Evolutionary conservation across 1,140 invertebrate species (phyloP).

Genomic region (Drosophila quadrilineata): DNA sequence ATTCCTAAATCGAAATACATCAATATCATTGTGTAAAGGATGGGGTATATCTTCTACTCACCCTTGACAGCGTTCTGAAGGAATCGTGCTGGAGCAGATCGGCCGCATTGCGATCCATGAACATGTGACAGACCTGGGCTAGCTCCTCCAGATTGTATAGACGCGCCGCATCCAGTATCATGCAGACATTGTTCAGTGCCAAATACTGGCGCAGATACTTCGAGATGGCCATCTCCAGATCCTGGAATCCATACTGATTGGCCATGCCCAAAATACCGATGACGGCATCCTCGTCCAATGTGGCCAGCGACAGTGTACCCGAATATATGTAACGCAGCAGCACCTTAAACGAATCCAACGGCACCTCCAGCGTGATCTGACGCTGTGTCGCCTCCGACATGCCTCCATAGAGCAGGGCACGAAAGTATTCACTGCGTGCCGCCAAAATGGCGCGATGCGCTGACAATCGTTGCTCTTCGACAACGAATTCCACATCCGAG

Average conservation of each 20-base stretch:
- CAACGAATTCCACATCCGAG: slow-evolving; percentile 94
- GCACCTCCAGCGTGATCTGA: slow-evolving; percentile 93
- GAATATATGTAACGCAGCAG: slow-evolving; percentile 98
- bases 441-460: slow-evolving; percentile 94
- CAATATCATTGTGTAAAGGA: not conserved
- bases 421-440: slow-evolving; percentile 96
- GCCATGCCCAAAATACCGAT: slow-evolving; percentile 94
- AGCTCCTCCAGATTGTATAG: slow-evolving; percentile 84
- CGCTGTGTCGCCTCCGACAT: slow-evolving; percentile 92
- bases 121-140: slow-evolving; percentile 87
- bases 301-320: slow-evolving; percentile 90
- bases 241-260: slow-evolving; percentile 97
- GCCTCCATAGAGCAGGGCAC: slow-evolving; percentile 94
- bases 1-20: slow-evolving; percentile 82
- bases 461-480: slow-evolving; percentile 91
- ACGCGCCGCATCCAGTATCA: slow-evolving; percentile 94
- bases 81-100: slow-evolving; percentile 92
- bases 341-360: slow-evolving; percentile 93
- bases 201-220: slow-evolving; percentile 95
- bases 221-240: slow-evolving; percentile 94
- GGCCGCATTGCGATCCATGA: slow-evolving; percentile 93
- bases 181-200: slow-evolving; percentile 93
- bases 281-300: slow-evolving; percentile 92
- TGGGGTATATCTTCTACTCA: slow-evolving; percentile 69
- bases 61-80: slow-evolving; percentile 92